These are phyloP conservation scores for Poecilia wingei DNA, from an alignment of 2,797 vertebrate genomes.

Conservation along the genomic window DNA sequence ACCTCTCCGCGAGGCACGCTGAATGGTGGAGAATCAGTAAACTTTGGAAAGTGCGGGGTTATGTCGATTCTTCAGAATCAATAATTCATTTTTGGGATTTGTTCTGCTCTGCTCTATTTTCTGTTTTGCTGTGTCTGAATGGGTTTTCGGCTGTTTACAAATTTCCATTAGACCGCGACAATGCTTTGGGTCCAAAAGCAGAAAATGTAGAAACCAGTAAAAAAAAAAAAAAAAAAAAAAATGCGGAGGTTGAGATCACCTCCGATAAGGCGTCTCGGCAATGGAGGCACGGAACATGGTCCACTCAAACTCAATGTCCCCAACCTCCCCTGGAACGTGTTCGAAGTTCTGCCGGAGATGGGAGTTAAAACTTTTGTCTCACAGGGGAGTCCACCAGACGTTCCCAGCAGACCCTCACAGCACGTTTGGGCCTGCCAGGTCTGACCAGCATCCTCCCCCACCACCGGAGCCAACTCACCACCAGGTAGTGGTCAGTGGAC, in stretches of 20 bases:
- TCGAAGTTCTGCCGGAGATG: no score
- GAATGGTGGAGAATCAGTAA: slow-evolving; percentile 24
- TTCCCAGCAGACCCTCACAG: no score
- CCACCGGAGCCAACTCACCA: no score
- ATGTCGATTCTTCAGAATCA: slow-evolving; percentile 27
- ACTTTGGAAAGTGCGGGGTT: neutral
- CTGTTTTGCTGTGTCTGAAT: neutral
- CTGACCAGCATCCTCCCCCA: no score
- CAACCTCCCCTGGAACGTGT: no score
- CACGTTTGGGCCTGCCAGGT: no score
- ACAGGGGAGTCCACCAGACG: no score
- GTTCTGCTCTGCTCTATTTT: slow-evolving; percentile 28
- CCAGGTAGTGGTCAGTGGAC: no score
- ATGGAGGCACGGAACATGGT: no score
- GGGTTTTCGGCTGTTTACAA: slow-evolving; percentile 17
- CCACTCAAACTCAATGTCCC: no score
- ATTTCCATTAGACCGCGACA: neutral
- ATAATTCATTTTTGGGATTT: slow-evolving; percentile 55
- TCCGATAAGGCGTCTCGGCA: no score
- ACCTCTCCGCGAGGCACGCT: neutral
- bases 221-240: neutral
- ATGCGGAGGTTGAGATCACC: neutral
- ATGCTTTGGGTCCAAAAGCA: neutral
- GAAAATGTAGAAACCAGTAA: neutral
- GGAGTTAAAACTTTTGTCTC: no score